Percentiles rank a stretch among this genome's conserved stretches.
Evolutionary conservation across 37 sponge, comb jelly and placozoan genomes (phyloP).

Genomic region (Dysidea cf. avara): DNA sequence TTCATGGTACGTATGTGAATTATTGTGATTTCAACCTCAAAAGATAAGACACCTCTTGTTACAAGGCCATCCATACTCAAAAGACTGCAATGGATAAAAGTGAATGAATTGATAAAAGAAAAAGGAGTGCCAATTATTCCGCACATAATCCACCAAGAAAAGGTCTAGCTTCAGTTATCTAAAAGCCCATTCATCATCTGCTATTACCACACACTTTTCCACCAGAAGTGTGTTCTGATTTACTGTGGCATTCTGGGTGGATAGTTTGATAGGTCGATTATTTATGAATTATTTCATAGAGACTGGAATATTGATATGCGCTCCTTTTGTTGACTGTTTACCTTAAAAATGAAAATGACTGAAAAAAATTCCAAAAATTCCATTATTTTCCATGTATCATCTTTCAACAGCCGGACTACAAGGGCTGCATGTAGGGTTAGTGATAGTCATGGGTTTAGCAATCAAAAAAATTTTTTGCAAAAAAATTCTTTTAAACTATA

Average conservation of each 20-base stretch:
- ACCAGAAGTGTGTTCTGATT: slow-evolving; percentile 8
- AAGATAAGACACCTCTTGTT: slow-evolving; percentile 11
- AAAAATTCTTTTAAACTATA: too few relatives aligned
- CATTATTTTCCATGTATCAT: too few relatives aligned
- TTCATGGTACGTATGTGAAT: slow-evolving; percentile 39
- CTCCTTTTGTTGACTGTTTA: too few relatives aligned
- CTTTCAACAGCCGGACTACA: too few relatives aligned
- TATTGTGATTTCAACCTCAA: slow-evolving; percentile 27
- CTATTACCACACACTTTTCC: slow-evolving; percentile 26
- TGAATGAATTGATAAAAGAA: too few relatives aligned
- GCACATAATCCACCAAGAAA: neutral
- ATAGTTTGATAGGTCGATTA: neutral
- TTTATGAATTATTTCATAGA: too few relatives aligned
- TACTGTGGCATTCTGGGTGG: too few relatives aligned
- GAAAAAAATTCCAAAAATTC: slow-evolving; percentile 19
- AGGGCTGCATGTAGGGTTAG: too few relatives aligned
- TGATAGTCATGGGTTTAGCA: too few relatives aligned
- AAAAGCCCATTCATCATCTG: slow-evolving; percentile 1
- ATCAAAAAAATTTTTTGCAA: too few relatives aligned
- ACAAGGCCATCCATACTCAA: slow-evolving; percentile 3
- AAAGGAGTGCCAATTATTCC: slow-evolving; percentile 23
- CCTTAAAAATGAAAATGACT: too few relatives aligned
- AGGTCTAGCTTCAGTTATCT: slow-evolving; percentile 1
- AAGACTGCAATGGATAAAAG: slow-evolving; percentile 14
- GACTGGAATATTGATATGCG: too few relatives aligned